Evolutionary conservation across 1,140 invertebrate species (phyloP).

Genomic region (Pemphigus obesinymphae): DNA sequence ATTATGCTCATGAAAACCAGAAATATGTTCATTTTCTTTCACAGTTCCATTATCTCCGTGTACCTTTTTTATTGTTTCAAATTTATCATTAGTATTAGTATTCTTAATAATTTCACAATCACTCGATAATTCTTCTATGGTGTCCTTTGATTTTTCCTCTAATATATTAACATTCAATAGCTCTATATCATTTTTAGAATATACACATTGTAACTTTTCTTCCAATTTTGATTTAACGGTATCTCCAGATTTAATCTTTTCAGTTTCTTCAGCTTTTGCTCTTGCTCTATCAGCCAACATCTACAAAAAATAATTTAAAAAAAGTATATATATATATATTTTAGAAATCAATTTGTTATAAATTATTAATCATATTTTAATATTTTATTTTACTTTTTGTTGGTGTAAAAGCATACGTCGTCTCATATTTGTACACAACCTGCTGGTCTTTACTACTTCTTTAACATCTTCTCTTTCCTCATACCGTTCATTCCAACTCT

Average conservation of each 20-base stretch:
- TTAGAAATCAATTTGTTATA: background rate
- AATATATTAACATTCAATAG: background rate
- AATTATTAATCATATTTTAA: background rate
- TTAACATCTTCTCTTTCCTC: constrained; percentile 47
- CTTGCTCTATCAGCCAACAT: constrained; percentile 29
- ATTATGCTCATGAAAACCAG: background rate
- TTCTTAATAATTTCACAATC: background rate
- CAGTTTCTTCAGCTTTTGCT: background rate
- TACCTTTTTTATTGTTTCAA: background rate
- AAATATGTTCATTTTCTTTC: background rate
- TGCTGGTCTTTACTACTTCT: constrained; percentile 46
- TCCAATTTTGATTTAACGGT: constrained; percentile 5
- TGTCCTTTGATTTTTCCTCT: background rate
- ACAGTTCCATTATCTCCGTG: background rate
- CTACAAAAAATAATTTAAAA: background rate
- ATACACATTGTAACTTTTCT: background rate
- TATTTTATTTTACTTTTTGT: constrained; percentile 14
- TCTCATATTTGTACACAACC: constrained; percentile 46
- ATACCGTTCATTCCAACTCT: constrained; percentile 46
- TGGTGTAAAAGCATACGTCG: constrained; percentile 44
- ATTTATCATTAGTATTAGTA: background rate
- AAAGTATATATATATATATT: background rate
- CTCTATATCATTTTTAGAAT: background rate
- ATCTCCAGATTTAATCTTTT: background rate
- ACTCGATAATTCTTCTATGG: background rate